Percentiles rank a stretch among this genome's conserved stretches.
Conservation (phyloP, 92 coral and sea anemone genomes). For the Metridium senile region DNA sequence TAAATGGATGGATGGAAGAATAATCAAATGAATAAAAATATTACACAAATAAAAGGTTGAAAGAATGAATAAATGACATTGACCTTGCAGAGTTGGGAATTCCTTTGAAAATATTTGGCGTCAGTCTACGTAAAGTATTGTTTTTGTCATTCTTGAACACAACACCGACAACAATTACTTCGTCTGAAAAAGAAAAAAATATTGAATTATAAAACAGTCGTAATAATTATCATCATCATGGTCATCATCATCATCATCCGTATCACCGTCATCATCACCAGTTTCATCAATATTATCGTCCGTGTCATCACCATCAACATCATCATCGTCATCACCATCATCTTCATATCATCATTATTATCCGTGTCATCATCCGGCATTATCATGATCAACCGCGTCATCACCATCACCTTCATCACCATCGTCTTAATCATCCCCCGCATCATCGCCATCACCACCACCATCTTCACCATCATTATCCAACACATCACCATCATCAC, state of each 20-base stretch:
- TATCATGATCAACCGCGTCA: not conserved
- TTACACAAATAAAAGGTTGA: not conserved
- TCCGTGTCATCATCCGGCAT: not conserved
- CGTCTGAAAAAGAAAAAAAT: not conserved
- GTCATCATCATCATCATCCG: not conserved
- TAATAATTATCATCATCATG: not conserved
- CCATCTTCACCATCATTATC: not conserved
- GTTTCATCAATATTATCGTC: not conserved
- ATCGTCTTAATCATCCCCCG: not conserved
- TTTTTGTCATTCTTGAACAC: slow-evolving; percentile 22
- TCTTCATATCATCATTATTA: not conserved
- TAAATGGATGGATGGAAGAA: no score
- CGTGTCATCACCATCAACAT: not conserved
- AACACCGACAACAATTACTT: slow-evolving; percentile 1
- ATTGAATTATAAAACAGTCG: not conserved
- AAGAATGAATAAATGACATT: not conserved
- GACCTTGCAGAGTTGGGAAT: not conserved
- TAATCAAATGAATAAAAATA: not conserved
- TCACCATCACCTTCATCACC: not conserved
- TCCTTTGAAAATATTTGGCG: slow-evolving; percentile 22
- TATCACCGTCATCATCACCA: not conserved
- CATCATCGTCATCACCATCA: not conserved
- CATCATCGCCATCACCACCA: not conserved
- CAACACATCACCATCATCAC: not conserved
- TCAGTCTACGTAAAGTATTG: not conserved